Conservation (phyloP, 2,113 vertebrate species). For the Petromus typicus region DNA sequence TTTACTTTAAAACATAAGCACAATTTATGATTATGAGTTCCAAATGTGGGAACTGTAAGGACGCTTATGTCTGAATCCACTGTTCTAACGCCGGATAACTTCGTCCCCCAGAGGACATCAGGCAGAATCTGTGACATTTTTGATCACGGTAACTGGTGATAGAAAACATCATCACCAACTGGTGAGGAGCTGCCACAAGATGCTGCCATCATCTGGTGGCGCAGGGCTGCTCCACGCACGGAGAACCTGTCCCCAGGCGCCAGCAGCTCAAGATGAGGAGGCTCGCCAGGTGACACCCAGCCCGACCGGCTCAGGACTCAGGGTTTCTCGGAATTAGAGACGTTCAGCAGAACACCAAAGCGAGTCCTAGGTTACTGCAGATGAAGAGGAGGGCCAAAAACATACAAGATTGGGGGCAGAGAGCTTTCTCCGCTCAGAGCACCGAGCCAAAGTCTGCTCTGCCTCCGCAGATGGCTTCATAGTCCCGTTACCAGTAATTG, state of each 20-base stretch:
- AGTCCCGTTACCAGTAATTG: not conserved
- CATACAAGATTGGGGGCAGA: not conserved
- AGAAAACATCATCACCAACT: not conserved
- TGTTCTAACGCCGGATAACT: too few relatives aligned
- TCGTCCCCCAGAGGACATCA: not conserved
- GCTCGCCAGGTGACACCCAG: not conserved
- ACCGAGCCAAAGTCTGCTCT: not conserved
- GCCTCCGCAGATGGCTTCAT: not conserved
- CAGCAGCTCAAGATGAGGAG: not conserved
- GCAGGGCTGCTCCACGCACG: not conserved
- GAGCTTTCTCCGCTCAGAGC: not conserved
- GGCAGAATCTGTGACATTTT: not conserved
- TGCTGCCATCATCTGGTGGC: not conserved
- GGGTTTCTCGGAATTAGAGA: too few relatives aligned
- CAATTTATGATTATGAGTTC: not conserved
- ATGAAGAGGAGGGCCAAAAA: conserved; percentile 11
- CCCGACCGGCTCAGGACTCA: not conserved
- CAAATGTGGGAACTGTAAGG: not conserved
- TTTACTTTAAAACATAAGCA: not conserved
- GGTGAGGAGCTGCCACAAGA: not conserved
- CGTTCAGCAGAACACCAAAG: not conserved
- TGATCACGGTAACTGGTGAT: not conserved
- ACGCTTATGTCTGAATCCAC: not conserved
- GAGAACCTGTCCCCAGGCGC: not conserved
- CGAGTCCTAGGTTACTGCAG: not conserved